Evolutionary conservation across 1,140 invertebrate genomes (phyloP).

Genomic region (Tachypleus tridentatus): DNA sequence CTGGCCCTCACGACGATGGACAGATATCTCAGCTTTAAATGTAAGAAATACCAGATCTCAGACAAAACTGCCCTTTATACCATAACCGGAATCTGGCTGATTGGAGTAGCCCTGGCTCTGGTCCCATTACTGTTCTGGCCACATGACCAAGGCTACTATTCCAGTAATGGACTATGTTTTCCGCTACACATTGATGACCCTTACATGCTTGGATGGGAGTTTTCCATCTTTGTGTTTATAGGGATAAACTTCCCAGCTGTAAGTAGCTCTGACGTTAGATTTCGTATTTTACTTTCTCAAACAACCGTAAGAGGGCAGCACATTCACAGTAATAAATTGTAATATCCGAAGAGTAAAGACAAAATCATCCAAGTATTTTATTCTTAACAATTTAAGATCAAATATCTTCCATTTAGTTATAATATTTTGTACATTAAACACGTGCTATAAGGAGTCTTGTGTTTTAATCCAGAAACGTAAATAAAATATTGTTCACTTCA

Average conservation of each 20-base stretch:
- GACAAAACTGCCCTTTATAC: constrained; percentile 5
- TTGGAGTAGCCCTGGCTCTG: constrained; percentile 9
- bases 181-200: constrained; percentile 29
- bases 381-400: neutral
- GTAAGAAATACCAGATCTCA: constrained; percentile 6
- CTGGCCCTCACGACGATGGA: constrained; percentile 55
- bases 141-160: constrained; percentile 22
- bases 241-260: constrained; percentile 28
- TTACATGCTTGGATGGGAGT: constrained; percentile 32
- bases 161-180: constrained; percentile 30
- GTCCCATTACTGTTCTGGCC: constrained; percentile 11
- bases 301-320: neutral
- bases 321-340: neutral
- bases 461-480: neutral
- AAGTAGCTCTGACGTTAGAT: constrained; percentile 1
- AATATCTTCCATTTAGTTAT: neutral
- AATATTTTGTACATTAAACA: constrained; percentile 1
- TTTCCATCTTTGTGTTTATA: constrained; percentile 30
- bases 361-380: neutral
- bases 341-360: neutral
- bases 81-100: constrained; percentile 6
- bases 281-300: neutral
- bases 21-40: constrained; percentile 8
- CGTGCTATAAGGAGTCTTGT: neutral
- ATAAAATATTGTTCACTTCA: neutral